Conservation (phyloP, 92 coral and sea anemone genomes). For the Porites evermanni region DNA sequence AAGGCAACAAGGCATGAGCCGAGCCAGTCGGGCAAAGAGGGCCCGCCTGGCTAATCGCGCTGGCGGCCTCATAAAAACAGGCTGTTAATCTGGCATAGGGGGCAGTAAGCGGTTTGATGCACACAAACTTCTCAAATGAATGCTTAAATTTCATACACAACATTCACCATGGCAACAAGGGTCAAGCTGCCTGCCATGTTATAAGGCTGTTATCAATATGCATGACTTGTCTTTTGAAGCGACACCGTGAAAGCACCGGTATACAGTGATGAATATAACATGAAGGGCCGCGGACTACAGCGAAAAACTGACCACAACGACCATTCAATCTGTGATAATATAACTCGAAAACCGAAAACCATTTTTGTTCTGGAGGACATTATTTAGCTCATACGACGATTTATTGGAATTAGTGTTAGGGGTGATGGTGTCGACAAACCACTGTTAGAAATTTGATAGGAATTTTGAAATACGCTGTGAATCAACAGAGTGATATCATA, state of each 20-base stretch:
- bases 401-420: background rate
- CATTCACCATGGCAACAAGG: constrained; percentile 18
- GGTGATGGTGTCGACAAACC: constrained; percentile 20
- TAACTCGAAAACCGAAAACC: constrained; percentile 8
- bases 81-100: too few relatives aligned
- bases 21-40: too few relatives aligned
- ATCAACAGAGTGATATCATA: background rate
- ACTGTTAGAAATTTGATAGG: background rate
- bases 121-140: too few relatives aligned
- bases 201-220: constrained; percentile 29
- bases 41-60: too few relatives aligned
- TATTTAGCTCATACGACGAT: too few relatives aligned
- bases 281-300: constrained; percentile 14
- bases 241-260: constrained; percentile 57
- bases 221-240: constrained; percentile 42
- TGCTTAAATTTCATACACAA: background rate
- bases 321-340: constrained; percentile 28
- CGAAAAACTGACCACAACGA: constrained; percentile 1
- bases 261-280: constrained; percentile 37
- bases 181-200: constrained; percentile 17
- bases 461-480: constrained; percentile 48
- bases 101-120: too few relatives aligned
- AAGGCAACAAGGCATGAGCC: too few relatives aligned
- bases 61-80: too few relatives aligned
- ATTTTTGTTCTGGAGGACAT: background rate